Conservation (phyloP, 2,113 vertebrate species). For the Agelaius tricolor region DNA sequence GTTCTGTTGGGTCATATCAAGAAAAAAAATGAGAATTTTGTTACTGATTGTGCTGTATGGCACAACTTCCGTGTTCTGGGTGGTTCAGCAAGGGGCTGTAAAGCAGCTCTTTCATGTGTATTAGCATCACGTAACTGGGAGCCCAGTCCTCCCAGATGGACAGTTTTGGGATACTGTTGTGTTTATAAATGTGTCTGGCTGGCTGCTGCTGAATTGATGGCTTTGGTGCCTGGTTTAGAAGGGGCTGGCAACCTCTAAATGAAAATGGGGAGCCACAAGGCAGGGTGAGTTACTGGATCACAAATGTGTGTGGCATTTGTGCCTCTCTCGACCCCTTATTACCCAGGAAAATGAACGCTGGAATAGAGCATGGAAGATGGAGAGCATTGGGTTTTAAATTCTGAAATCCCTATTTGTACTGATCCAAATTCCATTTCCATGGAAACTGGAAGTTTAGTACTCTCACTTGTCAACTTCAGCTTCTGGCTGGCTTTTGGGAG, state of each 20-base stretch:
- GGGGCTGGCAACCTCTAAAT: background rate
- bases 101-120: background rate
- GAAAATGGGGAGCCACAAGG: background rate
- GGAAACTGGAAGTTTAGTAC: slow-evolving; percentile 13
- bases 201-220: background rate
- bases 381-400: background rate
- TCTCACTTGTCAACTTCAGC: background rate
- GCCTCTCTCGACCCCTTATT: background rate
- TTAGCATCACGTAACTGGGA: background rate
- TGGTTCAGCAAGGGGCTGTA: background rate
- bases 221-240: background rate
- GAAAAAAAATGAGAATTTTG: background rate
- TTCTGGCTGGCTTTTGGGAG: background rate
- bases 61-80: background rate
- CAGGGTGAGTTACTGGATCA: background rate
- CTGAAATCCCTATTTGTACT: background rate
- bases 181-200: background rate
- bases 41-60: background rate
- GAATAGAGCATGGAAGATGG: background rate
- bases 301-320: background rate
- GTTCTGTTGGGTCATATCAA: background rate
- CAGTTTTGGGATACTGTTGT: background rate
- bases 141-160: background rate
- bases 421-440: slow-evolving; percentile 29
- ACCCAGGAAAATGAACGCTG: background rate